Percentiles rank a stretch among this genome's conserved stretches.
These are phyloP conservation scores for Drosophila ogumai DNA, from an alignment of 1,140 invertebrate genomes.

Conservation along the genomic window DNA sequence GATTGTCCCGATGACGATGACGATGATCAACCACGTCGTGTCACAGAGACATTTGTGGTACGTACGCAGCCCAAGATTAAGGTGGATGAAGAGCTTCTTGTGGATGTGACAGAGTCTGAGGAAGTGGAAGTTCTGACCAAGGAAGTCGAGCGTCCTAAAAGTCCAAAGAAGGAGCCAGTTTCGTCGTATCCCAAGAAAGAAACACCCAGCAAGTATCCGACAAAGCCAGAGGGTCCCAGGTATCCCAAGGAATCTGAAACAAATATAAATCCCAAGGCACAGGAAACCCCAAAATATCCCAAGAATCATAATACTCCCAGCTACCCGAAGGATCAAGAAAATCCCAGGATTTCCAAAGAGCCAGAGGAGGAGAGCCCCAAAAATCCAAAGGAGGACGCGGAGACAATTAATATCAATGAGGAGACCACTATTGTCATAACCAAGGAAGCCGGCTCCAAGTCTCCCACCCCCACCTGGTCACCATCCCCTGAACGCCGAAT, in stretches of 20 bases:
- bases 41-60: constrained; percentile 60
- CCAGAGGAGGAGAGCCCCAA: neutral
- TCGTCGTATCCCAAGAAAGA: constrained; percentile 1
- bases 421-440: constrained; percentile 57
- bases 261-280: constrained; percentile 8
- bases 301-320: constrained; percentile 4
- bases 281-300: neutral
- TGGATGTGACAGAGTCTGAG: constrained; percentile 51
- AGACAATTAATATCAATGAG: constrained; percentile 44
- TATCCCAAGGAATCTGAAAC: constrained; percentile 7
- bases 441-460: constrained; percentile 46
- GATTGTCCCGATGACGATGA: constrained; percentile 79
- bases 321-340: constrained; percentile 12
- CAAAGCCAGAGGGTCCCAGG: neutral
- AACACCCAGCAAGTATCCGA: neutral
- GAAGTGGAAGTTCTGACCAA: constrained; percentile 12
- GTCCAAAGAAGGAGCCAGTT: neutral
- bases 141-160: constrained; percentile 4
- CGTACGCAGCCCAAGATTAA: constrained; percentile 60
- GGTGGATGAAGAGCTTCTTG: constrained; percentile 50
- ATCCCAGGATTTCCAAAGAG: neutral
- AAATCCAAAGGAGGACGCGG: constrained; percentile 39
- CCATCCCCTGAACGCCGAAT: constrained; percentile 36
- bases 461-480: constrained; percentile 42
- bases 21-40: constrained; percentile 43